A percentile compares a stretch with the other conserved stretches of the same genome.
These are phyloP conservation scores for Ptyas mucosa DNA, from an alignment of 2,113 vertebrate genomes.

Conservation along the genomic window DNA sequence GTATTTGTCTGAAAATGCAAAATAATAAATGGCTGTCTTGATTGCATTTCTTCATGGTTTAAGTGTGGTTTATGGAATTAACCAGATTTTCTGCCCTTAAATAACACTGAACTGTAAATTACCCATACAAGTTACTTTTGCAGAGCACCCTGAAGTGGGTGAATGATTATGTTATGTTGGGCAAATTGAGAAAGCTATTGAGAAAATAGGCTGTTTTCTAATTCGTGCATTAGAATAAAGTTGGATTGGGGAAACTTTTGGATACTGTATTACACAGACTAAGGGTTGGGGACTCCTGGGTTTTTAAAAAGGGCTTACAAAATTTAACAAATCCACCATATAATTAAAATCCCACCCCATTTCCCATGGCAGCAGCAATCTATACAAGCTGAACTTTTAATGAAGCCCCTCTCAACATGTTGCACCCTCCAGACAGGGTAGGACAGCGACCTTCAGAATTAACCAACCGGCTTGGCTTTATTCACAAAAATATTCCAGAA, in stretches of 20 bases:
- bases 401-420: not conserved
- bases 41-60: not conserved
- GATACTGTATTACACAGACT: not conserved
- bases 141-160: not conserved
- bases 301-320: too few relatives aligned
- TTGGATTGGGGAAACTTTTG: not conserved
- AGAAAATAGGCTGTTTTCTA: not conserved
- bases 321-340: too few relatives aligned
- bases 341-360: too few relatives aligned
- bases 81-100: not conserved
- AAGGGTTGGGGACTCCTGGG: too few relatives aligned
- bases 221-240: not conserved
- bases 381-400: not conserved
- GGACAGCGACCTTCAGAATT: not conserved
- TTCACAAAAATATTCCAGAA: not conserved
- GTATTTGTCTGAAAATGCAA: not conserved
- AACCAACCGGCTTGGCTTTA: not conserved
- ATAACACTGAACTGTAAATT: not conserved
- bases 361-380: not conserved
- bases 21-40: not conserved
- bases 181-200: not conserved
- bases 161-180: too few relatives aligned
- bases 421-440: not conserved
- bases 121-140: not conserved
- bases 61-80: not conserved